phyloP scores from a whole-genome alignment of 23 tunicate genomes.

The Botrylloides violaceus region DNA sequence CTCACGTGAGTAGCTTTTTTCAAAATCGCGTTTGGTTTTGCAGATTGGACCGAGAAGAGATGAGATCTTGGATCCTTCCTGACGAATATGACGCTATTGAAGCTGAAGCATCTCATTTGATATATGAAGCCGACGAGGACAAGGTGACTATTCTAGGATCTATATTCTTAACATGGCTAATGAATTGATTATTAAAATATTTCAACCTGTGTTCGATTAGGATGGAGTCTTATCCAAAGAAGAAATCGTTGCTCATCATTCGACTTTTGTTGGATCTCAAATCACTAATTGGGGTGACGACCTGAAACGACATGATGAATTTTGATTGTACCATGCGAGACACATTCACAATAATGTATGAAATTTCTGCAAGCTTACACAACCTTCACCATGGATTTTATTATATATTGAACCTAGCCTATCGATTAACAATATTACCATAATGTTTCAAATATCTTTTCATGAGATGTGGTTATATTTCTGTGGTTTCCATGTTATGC shows the following conservation, averaged over 20 bases:
- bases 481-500: no score
- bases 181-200: neutral
- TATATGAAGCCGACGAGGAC: slow-evolving; percentile 35
- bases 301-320: slow-evolving; percentile 90
- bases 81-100: slow-evolving; percentile 74
- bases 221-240: slow-evolving; percentile 57
- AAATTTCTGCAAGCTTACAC: neutral
- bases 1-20: neutral
- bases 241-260: slow-evolving; percentile 74
- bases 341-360: neutral
- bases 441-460: no score
- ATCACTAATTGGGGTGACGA: slow-evolving; percentile 96
- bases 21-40: neutral
- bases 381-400: no score
- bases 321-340: slow-evolving; percentile 25
- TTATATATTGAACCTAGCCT: no score
- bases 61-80: slow-evolving; percentile 81
- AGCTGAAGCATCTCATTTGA: slow-evolving; percentile 82
- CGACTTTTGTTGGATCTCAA: slow-evolving; percentile 90
- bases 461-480: no score
- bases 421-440: no score
- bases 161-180: neutral
- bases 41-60: slow-evolving; percentile 61
- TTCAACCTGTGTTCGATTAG: slow-evolving; percentile 7
- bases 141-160: neutral